phyloP scores from a whole-genome alignment of 2,113 vertebrate genomes.

The Nibea albiflora region DNA sequence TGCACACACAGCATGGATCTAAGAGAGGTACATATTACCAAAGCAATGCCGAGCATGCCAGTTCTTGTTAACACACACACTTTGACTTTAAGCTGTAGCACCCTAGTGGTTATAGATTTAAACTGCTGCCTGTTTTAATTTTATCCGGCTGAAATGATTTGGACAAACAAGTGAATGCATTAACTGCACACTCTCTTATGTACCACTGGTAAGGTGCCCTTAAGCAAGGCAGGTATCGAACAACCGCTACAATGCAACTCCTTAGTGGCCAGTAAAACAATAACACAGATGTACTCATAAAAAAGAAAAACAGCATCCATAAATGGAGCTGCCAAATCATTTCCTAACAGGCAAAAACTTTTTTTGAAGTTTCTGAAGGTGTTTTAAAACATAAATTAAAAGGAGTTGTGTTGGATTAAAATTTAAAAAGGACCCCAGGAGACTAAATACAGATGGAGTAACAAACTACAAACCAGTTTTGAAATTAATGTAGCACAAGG shows the following conservation, averaged over 20 bases:
- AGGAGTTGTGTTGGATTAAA: not conserved
- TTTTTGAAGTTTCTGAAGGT: not conserved
- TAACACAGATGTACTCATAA: not conserved
- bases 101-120: not conserved
- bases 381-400: constrained; percentile 5
- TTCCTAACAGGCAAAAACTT: not conserved
- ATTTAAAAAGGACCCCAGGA: not conserved
- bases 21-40: constrained; percentile 11
- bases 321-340: not conserved
- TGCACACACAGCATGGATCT: constrained; percentile 5
- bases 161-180: not conserved
- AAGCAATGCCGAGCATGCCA: constrained; percentile 6
- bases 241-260: not conserved
- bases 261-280: not conserved
- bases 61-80: constrained; percentile 16
- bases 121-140: constrained; percentile 10
- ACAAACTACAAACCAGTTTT: not conserved
- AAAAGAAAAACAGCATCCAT: not conserved
- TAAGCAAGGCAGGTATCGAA: not conserved
- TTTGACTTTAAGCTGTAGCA: constrained; percentile 3
- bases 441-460: not conserved
- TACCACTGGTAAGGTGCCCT: not conserved
- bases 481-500: not conserved
- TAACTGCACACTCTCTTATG: not conserved
- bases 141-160: not conserved